phyloP scores from a whole-genome alignment of 2,113 vertebrate genomes.

The Sinocyclocheilus anophthalmus region DNA sequence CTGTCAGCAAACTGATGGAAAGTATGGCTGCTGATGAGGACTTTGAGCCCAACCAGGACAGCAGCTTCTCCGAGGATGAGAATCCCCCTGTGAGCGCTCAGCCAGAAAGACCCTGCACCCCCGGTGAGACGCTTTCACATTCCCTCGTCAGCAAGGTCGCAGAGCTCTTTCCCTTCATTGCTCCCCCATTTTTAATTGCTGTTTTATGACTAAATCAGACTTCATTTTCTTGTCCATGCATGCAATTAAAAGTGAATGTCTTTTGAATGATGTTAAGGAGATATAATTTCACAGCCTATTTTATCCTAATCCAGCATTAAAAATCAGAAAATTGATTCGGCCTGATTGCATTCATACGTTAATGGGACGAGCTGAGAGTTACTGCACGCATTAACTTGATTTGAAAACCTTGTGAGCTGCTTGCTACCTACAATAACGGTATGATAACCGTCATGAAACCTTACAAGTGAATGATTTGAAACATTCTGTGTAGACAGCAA shows the following conservation, averaged over 20 bases:
- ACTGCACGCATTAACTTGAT: background rate
- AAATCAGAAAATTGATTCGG: conserved; percentile 45
- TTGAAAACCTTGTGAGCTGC: background rate
- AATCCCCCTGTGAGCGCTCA: conserved; percentile 76
- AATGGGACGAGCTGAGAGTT: conserved; percentile 25
- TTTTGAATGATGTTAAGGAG: conserved; percentile 41
- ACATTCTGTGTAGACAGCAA: background rate
- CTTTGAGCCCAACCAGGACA: conserved; percentile 97
- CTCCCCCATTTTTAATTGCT: conserved; percentile 39
- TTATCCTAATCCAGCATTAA: conserved; percentile 55
- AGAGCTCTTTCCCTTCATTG: conserved; percentile 8
- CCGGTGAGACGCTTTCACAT: conserved; percentile 76
- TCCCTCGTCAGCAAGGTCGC: background rate
- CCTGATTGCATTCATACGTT: conserved; percentile 49
- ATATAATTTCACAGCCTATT: conserved; percentile 44
- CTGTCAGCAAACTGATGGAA: conserved; percentile 97
- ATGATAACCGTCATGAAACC: background rate
- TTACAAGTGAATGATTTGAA: background rate
- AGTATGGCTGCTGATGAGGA: conserved; percentile 98
- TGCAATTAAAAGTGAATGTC: conserved; percentile 37
- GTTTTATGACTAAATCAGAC: conserved; percentile 47
- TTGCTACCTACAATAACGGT: background rate
- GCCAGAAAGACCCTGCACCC: conserved; percentile 81
- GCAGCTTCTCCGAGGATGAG: conserved; percentile 97
- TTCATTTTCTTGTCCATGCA: conserved; percentile 22